Base-by-base conservation (phyloP, 2,888 invertebrate species). In the Gastracanthus pulcherrimus region DNA sequence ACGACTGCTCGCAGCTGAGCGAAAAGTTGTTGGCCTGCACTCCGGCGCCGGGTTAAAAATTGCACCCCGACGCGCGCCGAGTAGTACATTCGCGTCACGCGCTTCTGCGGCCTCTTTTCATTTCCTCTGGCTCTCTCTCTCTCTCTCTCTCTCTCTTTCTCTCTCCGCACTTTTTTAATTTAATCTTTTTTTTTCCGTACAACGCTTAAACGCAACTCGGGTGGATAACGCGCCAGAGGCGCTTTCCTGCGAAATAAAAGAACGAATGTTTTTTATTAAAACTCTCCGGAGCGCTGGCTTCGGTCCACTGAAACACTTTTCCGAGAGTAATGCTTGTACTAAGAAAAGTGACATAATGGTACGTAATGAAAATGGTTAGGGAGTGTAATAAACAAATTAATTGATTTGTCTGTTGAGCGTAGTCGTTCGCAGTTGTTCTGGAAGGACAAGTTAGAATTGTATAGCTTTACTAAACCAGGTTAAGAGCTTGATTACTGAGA, bases 241-340 rank as follows among this genome's bases (percentile, higher is more conserved):
- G 45, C 13, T 76, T 69, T 58, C 16, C 69, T 58, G 58, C n/a
- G 13, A 66, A 72, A 72, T 64, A 66, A 55, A 64, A 79, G 74
- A 9, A 58, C 48, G 19, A 74, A 79, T 74, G 66, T 79, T 74
- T 77, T 62, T 79, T 79, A 79, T 79, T 67, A 74, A 67, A 67
- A 67, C 79, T 74, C 67, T 60, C 58, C 71, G 55, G n/a, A n/a
- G 58, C 58, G 58, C 76, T 69, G 31, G 38, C 58, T 19, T 36
- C 19, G 11, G n/a, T 64, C 31, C 19, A 41, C 38, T 58, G 55
- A 58, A 76, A 67, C 58, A 72, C 60, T 62, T n/a, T n/a, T 60
- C 36, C 48, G 29, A 13, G 19, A 66, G 29, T 75, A 75, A 38
- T 29, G 55, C 55, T 26, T 19, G 26, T 58, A 67, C 58, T 31